Percentiles rank a stretch among this genome's conserved stretches.
Conservation (phyloP, 2,888 invertebrate genomes). For the Pharmacophagus antenor region DNA sequence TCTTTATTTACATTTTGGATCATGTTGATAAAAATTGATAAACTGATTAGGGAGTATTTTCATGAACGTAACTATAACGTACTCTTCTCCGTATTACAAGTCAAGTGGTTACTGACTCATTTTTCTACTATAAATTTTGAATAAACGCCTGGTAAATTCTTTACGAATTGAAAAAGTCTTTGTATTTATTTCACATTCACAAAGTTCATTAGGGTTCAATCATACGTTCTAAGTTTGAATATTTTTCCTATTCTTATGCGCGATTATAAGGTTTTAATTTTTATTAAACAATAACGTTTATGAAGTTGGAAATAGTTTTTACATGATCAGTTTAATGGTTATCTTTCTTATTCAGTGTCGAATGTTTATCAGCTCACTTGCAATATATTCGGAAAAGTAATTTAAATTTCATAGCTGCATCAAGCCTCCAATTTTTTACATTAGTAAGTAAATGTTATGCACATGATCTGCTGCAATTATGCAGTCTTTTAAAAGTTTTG, state of each 20-base stretch:
- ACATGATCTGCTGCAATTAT: slow-evolving; percentile 8
- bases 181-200: not conserved
- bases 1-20: no score
- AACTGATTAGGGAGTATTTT: no score
- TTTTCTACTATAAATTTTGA: not conserved
- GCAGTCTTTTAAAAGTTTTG: slow-evolving; percentile 5
- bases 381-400: slow-evolving; percentile 68
- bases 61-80: no score
- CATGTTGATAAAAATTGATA: no score
- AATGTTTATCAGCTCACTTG: slow-evolving; percentile 35
- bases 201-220: not conserved
- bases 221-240: not conserved
- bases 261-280: not conserved
- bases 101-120: no score
- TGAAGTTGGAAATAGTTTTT: not conserved
- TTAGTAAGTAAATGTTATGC: slow-evolving; percentile 36
- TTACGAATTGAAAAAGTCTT: not conserved
- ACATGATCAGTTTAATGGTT: no score
- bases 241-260: not conserved
- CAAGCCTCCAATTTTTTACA: slow-evolving; percentile 61
- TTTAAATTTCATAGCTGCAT: slow-evolving; percentile 72
- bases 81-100: no score
- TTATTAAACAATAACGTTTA: not conserved
- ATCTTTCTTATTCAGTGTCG: no score
- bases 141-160: not conserved